Conservation (phyloP, 2,888 invertebrate genomes). For the Caenorhabditis sinica region DNA sequence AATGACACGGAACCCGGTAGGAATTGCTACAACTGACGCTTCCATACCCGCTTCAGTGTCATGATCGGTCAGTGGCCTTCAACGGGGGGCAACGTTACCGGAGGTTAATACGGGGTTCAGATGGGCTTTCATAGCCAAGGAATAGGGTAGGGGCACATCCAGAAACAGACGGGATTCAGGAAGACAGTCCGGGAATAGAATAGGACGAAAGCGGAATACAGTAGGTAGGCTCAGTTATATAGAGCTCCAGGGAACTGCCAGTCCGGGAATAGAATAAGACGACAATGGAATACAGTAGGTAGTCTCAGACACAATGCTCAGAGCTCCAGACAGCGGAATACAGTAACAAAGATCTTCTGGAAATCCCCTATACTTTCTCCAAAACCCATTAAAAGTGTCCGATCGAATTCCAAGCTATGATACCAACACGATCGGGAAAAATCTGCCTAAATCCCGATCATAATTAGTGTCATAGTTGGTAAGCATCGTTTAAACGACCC, state of each 20-base stretch:
- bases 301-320: no score
- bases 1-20: constrained; percentile 13
- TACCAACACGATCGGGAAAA: not conserved
- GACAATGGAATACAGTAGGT: no score
- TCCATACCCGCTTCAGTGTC: constrained; percentile 34
- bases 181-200: no score
- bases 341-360: not conserved
- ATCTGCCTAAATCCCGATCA: not conserved
- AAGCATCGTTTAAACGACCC: not conserved
- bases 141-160: no score
- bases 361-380: not conserved
- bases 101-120: no score
- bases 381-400: no score
- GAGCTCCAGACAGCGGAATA: not conserved
- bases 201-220: no score
- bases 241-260: no score
- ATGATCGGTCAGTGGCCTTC: not conserved
- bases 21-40: not conserved
- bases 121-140: no score
- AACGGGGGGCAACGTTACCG: not conserved
- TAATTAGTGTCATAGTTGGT: constrained; percentile 1
- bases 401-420: not conserved
- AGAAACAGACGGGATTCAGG: no score
- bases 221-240: no score
- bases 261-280: no score